These are phyloP conservation scores for Orientallactaga bullata DNA, from an alignment of 2,113 vertebrate species.

Conservation along the genomic window DNA sequence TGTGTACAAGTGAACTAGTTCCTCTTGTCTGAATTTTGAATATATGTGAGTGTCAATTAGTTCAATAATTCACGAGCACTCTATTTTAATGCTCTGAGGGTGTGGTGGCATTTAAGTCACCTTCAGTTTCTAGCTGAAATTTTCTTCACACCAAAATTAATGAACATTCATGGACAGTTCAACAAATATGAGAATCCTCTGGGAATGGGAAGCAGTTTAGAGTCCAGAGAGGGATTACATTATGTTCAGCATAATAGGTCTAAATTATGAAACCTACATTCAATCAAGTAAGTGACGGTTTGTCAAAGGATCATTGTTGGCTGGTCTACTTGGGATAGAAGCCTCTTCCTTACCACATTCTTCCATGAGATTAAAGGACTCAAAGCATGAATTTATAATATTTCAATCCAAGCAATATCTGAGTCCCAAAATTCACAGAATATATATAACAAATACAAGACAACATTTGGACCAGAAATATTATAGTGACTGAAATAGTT, in stretches of 20 bases:
- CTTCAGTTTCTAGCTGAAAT: constrained; percentile 84
- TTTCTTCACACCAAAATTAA: constrained; percentile 84
- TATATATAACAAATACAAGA: not conserved
- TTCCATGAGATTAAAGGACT: not conserved
- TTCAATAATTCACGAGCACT: constrained; percentile 83
- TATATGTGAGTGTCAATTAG: constrained; percentile 30
- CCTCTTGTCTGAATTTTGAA: constrained; percentile 54
- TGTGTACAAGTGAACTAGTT: not conserved
- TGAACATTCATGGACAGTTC: constrained; percentile 82
- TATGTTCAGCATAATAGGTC: constrained; percentile 39
- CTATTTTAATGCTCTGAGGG: constrained; percentile 81
- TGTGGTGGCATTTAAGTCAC: constrained; percentile 80
- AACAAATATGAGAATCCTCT: constrained; percentile 75
- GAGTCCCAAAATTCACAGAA: not conserved
- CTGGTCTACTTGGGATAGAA: not conserved
- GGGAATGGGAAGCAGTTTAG: constrained; percentile 73
- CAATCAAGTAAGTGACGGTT: not conserved
- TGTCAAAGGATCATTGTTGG: not conserved
- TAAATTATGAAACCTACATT: not conserved
- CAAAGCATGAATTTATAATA: not conserved
- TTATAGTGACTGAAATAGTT: not conserved
- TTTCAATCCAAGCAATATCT: not conserved
- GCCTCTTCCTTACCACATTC: not conserved
- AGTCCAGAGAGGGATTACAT: constrained; percentile 29
- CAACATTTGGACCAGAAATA: not conserved